A percentile compares a stretch with the other conserved stretches of the same genome.
phyloP scores from a whole-genome alignment of 2,797 vertebrate species.

The Nasua narica region DNA sequence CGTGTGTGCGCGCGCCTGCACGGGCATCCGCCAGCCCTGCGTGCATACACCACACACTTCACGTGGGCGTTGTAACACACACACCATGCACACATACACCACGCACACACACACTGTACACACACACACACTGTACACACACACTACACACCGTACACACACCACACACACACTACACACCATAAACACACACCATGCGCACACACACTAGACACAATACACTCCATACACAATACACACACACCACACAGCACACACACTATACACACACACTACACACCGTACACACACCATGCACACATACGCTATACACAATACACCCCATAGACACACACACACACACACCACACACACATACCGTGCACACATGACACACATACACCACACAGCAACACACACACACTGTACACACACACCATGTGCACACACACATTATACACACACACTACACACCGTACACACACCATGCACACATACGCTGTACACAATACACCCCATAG shows the following conservation, averaged over 20 bases:
- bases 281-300: background rate
- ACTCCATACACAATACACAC: background rate
- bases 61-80: background rate
- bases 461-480: no score
- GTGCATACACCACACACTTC: rapidly evolving
- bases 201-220: background rate
- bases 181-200: background rate
- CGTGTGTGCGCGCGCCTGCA: rapidly evolving
- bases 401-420: background rate
- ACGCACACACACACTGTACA: no score
- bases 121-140: background rate
- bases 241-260: background rate
- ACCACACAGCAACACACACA: no score
- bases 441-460: no score
- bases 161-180: no score
- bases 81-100: no score
- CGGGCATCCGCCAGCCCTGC: background rate
- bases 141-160: background rate
- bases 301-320: background rate
- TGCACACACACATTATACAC: no score
- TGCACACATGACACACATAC: no score
- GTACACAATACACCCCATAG: no score
- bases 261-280: background rate
- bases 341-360: background rate
- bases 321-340: background rate